Conservation (phyloP, 2,888 invertebrate species). For the Acronicta alni region DNA sequence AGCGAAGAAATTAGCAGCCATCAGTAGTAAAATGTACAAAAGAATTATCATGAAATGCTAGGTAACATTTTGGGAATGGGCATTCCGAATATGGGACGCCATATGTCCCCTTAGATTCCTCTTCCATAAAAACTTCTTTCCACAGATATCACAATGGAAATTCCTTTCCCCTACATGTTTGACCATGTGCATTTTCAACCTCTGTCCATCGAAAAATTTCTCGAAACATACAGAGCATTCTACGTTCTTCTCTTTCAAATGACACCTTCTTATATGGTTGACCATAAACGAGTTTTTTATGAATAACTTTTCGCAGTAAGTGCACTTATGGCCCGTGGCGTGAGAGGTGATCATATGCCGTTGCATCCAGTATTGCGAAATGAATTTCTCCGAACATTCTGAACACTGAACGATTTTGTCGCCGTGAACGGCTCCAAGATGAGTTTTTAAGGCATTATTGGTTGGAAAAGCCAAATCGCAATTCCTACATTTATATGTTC, state of each 20-base stretch:
- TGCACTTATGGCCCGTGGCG: conserved; percentile 73
- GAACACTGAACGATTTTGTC: conserved; percentile 68
- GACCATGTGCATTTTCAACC: conserved; percentile 81
- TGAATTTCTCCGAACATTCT: conserved; percentile 75
- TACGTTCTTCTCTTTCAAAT: conserved; percentile 79
- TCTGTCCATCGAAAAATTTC: conserved; percentile 72
- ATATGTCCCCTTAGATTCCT: conserved; percentile 89
- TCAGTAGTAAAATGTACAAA: conserved; percentile 7
- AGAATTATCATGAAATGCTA: conserved; percentile 36
- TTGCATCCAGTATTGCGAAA: conserved; percentile 71
- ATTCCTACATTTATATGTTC: conserved; percentile 64
- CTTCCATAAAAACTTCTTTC: conserved; percentile 88
- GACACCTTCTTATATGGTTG: conserved; percentile 74
- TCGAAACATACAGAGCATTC: conserved; percentile 74
- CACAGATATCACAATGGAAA: conserved; percentile 89
- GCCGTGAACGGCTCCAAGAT: conserved; percentile 72
- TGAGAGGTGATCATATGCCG: conserved; percentile 72
- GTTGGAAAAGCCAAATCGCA: conserved; percentile 68
- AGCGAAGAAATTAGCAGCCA: background rate
- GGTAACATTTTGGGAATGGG: conserved; percentile 30
- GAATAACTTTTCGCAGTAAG: conserved; percentile 73
- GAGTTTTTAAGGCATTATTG: conserved; percentile 65
- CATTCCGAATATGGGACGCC: conserved; percentile 67
- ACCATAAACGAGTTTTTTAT: conserved; percentile 75
- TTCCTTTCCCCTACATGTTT: conserved; percentile 85